Evolutionary conservation across 2,888 invertebrate species (phyloP).

Genomic region (Bombylius discolor): DNA sequence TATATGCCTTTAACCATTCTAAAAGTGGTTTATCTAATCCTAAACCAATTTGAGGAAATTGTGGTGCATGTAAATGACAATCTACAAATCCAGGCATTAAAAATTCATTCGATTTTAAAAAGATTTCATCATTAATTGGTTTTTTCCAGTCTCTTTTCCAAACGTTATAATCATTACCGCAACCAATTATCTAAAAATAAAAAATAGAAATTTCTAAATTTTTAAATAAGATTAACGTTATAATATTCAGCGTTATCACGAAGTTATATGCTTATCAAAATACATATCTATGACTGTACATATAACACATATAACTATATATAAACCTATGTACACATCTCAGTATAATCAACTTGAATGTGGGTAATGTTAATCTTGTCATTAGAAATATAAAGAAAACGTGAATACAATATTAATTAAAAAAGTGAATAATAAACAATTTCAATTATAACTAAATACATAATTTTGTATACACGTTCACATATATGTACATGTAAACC

Average conservation of each 20-base stretch:
- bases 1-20: conserved; percentile 76
- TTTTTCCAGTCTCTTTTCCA: conserved; percentile 16
- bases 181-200: conserved; percentile 33
- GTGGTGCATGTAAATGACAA: conserved; percentile 81
- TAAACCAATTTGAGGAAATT: conserved; percentile 73
- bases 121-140: conserved; percentile 12
- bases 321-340: no score
- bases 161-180: conserved; percentile 27
- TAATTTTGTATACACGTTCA: neutral
- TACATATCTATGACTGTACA: no score
- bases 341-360: no score
- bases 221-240: no score
- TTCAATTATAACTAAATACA: no score
- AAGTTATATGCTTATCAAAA: no score
- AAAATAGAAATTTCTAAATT: neutral
- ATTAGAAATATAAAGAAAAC: no score
- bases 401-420: no score
- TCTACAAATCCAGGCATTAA: conserved; percentile 81
- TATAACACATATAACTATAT: no score
- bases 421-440: no score
- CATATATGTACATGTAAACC: neutral
- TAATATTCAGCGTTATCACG: no score
- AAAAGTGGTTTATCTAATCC: conserved; percentile 67
- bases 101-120: conserved; percentile 44
- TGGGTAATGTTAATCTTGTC: no score